These are phyloP conservation scores for Littorina saxatilis DNA, from an alignment of 1,140 invertebrate species.

Conservation along the genomic window DNA sequence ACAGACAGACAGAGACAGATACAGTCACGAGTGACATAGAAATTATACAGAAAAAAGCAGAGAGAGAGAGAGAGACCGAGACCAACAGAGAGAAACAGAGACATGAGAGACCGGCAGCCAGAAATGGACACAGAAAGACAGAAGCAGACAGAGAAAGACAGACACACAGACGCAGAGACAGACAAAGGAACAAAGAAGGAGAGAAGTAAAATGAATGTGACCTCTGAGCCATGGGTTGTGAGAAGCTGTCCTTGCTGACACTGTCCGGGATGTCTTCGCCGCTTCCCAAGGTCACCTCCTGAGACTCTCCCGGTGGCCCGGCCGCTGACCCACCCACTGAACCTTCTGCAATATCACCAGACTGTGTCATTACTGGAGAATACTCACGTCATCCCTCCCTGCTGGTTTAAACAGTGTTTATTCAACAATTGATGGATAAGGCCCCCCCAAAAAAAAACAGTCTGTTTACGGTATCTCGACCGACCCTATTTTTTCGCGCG, in stretches of 20 bases:
- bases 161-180: neutral
- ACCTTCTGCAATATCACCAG: neutral
- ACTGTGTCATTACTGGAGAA: neutral
- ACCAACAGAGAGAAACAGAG: neutral
- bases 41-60: neutral
- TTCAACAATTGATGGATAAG: no score
- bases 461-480: no score
- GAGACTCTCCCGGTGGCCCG: neutral
- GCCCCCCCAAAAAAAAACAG: no score
- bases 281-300: neutral
- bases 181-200: neutral
- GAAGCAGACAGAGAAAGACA: neutral
- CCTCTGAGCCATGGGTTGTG: neutral
- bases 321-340: neutral
- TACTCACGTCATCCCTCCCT: neutral
- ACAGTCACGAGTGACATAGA: neutral
- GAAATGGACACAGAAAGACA: neutral
- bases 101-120: neutral
- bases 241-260: neutral
- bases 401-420: no score
- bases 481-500: no score
- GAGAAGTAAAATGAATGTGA: neutral
- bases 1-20: neutral
- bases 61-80: neutral
- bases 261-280: conserved; percentile 6